These are phyloP conservation scores for Strigamia transsilvanica DNA, from an alignment of 2,888 invertebrate species.

Conservation along the genomic window DNA sequence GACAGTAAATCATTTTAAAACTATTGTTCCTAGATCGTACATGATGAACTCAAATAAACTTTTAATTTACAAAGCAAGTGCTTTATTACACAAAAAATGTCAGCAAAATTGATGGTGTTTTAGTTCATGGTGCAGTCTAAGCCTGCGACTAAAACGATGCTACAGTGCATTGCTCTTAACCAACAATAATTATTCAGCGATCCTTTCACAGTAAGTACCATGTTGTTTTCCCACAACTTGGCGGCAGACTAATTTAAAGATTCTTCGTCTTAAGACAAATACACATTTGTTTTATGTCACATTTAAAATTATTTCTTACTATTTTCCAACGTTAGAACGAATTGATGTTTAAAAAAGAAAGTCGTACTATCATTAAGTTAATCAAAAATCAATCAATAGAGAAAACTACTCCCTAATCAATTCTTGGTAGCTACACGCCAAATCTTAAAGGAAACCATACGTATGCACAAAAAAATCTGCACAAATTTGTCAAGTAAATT, in stretches of 20 bases:
- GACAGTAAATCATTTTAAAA: not conserved
- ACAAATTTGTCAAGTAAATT: no score
- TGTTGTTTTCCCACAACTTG: constrained; percentile 13
- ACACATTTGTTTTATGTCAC: no score
- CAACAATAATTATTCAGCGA: not conserved
- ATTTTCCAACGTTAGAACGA: not conserved
- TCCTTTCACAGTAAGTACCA: not conserved
- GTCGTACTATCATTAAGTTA: not conserved
- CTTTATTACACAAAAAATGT: not conserved
- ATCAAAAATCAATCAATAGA: constrained; percentile 10
- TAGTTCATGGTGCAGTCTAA: not conserved
- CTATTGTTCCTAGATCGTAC: not conserved
- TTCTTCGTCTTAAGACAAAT: not conserved
- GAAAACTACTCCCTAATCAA: not conserved
- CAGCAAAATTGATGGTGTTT: not conserved
- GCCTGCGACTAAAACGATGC: not conserved
- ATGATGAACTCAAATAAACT: not conserved
- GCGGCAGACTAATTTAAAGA: not conserved
- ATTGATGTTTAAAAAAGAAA: not conserved
- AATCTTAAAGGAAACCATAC: not conserved
- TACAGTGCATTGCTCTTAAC: constrained; percentile 23
- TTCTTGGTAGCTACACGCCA: not conserved
- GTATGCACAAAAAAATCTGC: not conserved
- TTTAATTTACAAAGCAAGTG: not conserved
- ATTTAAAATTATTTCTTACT: no score